Conservation (phyloP, 2,113 vertebrate genomes). For the Phainopepla nitens region DNA sequence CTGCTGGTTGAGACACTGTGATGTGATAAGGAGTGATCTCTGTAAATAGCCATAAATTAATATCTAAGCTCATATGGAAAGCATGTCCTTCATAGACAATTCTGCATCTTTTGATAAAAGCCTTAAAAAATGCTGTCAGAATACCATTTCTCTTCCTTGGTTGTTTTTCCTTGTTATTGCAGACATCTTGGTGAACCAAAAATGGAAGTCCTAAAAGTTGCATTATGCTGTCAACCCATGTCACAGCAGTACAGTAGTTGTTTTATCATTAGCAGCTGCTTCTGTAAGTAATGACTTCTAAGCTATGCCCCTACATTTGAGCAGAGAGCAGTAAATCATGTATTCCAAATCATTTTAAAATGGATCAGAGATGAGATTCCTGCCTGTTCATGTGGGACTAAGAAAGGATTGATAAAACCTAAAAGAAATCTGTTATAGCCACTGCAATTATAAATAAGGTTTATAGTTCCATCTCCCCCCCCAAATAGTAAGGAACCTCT, state of each 20-base stretch:
- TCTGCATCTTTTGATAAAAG: not conserved
- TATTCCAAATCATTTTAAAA: constrained; percentile 20
- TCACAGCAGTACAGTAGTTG: not conserved
- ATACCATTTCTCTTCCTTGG: not conserved
- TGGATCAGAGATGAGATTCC: not conserved
- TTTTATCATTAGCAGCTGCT: not conserved
- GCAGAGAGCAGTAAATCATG: not conserved
- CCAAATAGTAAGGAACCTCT: not conserved
- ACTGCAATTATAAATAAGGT: not conserved
- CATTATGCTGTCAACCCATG: not conserved
- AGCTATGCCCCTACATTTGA: not conserved
- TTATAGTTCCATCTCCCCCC: not conserved
- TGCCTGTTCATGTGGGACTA: not conserved
- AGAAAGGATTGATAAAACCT: not conserved
- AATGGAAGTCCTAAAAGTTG: constrained; percentile 1
- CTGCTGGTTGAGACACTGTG: not conserved
- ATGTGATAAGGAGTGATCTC: not conserved
- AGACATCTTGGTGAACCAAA: not conserved
- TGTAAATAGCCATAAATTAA: not conserved
- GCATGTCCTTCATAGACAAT: not conserved
- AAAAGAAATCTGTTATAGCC: not conserved
- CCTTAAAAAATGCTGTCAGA: not conserved
- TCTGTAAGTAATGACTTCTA: not conserved
- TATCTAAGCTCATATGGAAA: not conserved
- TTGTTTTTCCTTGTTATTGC: not conserved